Evolutionary conservation across 2,888 invertebrate species (phyloP).

Genomic region (Andrena camellia): DNA sequence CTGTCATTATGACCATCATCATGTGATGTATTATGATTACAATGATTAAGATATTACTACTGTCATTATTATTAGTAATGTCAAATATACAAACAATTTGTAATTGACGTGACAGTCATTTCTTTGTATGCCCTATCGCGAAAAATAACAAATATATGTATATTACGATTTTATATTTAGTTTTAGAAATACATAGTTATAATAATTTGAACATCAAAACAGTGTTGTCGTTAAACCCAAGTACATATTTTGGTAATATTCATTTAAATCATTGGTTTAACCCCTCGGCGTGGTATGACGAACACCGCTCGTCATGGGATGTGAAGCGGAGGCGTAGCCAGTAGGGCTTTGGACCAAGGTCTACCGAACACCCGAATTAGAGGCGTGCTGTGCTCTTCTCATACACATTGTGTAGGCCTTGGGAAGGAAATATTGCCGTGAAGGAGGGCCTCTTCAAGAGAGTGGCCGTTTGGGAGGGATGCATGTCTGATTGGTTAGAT

Average conservation of each 20-base stretch:
- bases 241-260: not conserved
- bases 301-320: no score
- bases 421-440: no score
- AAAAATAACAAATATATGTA: slow-evolving; percentile 12
- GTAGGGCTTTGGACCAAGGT: no score
- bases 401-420: no score
- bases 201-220: slow-evolving; percentile 11
- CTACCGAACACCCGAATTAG: no score
- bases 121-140: slow-evolving; percentile 29
- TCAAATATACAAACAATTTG: slow-evolving; percentile 81
- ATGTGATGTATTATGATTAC: slow-evolving; percentile 76
- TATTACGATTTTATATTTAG: slow-evolving; percentile 19
- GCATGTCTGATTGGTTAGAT: no score
- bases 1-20: slow-evolving; percentile 70
- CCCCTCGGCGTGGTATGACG: no score
- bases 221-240: not conserved
- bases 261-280: not conserved
- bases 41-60: slow-evolving; percentile 74
- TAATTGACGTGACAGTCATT: slow-evolving; percentile 65
- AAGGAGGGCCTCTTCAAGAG: no score
- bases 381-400: no score
- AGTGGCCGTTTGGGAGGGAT: no score
- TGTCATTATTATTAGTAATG: slow-evolving; percentile 77
- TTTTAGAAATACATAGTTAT: slow-evolving; percentile 19
- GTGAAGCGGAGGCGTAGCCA: no score